These are phyloP conservation scores for Suillia variegata DNA, from an alignment of 2,888 invertebrate genomes.

Conservation along the genomic window DNA sequence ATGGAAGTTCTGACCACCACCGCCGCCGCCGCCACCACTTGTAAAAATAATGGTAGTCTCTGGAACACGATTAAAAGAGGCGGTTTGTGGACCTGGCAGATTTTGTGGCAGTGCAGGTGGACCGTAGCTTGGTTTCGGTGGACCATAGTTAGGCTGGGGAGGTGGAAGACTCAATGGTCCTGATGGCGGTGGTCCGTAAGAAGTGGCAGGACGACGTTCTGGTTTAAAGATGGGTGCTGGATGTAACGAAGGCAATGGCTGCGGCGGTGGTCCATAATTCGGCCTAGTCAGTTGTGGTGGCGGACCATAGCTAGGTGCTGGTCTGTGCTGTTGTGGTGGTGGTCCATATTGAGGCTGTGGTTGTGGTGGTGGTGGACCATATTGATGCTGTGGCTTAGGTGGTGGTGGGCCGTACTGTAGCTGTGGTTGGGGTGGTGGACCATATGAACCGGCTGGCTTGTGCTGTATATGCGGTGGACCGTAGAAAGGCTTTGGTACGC, in stretches of 20 bases:
- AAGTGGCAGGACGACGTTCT: conserved; percentile 44
- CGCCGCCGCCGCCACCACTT: conserved; percentile 22
- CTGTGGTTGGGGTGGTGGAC: conserved; percentile 44
- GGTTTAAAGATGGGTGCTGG: conserved; percentile 47
- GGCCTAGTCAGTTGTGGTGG: conserved; percentile 32
- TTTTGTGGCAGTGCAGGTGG: conserved; percentile 54
- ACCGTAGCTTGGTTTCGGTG: conserved; percentile 53
- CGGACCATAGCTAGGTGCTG: conserved; percentile 34
- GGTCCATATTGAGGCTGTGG: conserved; percentile 42
- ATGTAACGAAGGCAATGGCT: conserved; percentile 52
- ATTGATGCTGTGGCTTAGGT: conserved; percentile 38
- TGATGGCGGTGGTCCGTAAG: conserved; percentile 53
- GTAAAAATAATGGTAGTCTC: conserved; percentile 48
- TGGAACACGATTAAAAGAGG: conserved; percentile 37
- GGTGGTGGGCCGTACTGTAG: conserved; percentile 38
- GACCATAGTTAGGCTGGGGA: conserved; percentile 61
- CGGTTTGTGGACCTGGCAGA: conserved; percentile 43
- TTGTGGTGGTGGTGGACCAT: conserved; percentile 33
- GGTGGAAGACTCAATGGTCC: conserved; percentile 50
- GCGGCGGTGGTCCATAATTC: conserved; percentile 46
- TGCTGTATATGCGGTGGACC: conserved; percentile 58
- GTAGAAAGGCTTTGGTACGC: conserved; percentile 59
- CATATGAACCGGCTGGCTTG: conserved; percentile 42
- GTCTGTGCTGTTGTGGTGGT: conserved; percentile 43
- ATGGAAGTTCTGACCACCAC: conserved; percentile 32